A percentile compares a stretch with the other conserved stretches of the same genome.
These are phyloP conservation scores for Orius insidiosus DNA, from an alignment of 1,140 invertebrate genomes.

Conservation along the genomic window DNA sequence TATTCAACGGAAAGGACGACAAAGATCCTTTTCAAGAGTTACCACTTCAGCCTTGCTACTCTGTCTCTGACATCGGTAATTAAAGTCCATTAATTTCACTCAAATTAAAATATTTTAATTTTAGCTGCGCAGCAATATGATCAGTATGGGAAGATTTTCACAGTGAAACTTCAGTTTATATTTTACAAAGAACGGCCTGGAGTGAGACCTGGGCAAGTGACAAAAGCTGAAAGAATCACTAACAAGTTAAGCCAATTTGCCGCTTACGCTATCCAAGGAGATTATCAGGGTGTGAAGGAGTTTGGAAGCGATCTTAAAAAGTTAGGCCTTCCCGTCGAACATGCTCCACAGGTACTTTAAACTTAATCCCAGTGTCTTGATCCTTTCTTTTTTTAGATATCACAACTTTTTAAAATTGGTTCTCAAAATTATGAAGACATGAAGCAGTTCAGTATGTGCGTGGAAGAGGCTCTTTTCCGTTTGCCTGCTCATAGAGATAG, in stretches of 20 bases:
- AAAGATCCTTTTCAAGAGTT: constrained; percentile 88
- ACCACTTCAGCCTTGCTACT: constrained; percentile 81
- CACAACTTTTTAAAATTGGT: constrained; percentile 91
- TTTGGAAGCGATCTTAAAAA: constrained; percentile 84
- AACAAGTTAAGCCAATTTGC: constrained; percentile 86
- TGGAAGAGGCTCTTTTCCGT: constrained; percentile 81
- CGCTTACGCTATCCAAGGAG: constrained; percentile 80
- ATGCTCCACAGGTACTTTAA: constrained; percentile 67
- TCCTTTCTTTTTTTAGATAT: constrained; percentile 41
- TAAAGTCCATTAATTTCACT: neutral
- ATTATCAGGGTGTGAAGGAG: constrained; percentile 81
- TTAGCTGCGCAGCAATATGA: constrained; percentile 89
- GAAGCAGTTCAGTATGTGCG: constrained; percentile 70
- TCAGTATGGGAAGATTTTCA: constrained; percentile 97
- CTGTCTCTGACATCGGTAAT: constrained; percentile 60
- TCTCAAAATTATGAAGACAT: constrained; percentile 77
- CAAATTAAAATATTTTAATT: constrained; percentile 6
- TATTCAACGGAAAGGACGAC: constrained; percentile 68
- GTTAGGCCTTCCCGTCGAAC: constrained; percentile 88
- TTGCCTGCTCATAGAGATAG: constrained; percentile 69
- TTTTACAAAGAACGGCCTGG: constrained; percentile 97
- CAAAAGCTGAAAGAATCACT: constrained; percentile 78
- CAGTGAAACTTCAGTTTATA: constrained; percentile 93
- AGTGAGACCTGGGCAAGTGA: constrained; percentile 87
- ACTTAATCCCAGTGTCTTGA: neutral